Evolutionary conservation across 2,888 invertebrate genomes (phyloP), one percentile per base, ranked within the genome.

Genomic region (Drosophila paracracens): DNA sequence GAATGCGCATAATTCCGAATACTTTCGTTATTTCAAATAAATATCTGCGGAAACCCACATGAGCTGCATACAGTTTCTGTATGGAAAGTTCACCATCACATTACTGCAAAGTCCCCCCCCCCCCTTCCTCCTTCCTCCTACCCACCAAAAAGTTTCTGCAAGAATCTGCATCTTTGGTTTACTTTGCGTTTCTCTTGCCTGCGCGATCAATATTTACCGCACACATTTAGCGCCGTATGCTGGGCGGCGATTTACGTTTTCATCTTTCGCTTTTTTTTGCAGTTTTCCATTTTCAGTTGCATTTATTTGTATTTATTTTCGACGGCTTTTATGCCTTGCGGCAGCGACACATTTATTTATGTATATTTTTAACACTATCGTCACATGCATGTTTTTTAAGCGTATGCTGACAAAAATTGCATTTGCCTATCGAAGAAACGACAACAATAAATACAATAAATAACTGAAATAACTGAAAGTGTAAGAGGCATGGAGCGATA

Each of bases 271-370:
- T 29, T 36, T 56, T 57, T 21, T 53, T 62, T 33, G 31, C 70
- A 35, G 51, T 67, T 64, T 71, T 59, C 81, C 83, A 81, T 88
- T 83, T 88, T 73, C 79, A 88, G 83, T 88, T 81, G 71, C 87
- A 88, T 81, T 73, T 88, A 79, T 88, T 88, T 88, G 74, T 74
- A 88, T 87, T 88, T 79, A 89, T 89, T 89, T 83, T 69, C 43
- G 56, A 57, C 62, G 58, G 63, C 76, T 58, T 73, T 63, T 64
- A 58, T 54, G 58, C 60, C 73, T 43, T 46, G 56, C 58, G 48
- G 43, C 68, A 64, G 54, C 56, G 40, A 51, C 64, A 64, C 80
- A 63, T 69, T 80, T 79, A 79, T 79, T 80, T 79, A 79, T 79
- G 79, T 81, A 59, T 76, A 76, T 80, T 80, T 69, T 66, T 69